phyloP scores from a whole-genome alignment of 2,797 vertebrate species.

The Eulemur rubriventer region DNA sequence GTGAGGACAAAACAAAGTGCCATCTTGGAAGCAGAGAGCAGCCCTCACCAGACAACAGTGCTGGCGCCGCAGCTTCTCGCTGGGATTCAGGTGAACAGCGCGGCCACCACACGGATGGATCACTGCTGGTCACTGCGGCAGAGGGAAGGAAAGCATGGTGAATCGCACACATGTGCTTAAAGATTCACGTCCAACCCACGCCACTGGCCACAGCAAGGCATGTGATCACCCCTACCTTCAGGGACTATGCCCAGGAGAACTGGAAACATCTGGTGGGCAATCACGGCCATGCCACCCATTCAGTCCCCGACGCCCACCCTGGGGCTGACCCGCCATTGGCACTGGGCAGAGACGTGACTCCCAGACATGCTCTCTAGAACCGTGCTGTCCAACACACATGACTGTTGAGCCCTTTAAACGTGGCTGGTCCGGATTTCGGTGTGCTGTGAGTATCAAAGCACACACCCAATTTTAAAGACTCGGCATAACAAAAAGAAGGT shows the following conservation, averaged over 20 bases:
- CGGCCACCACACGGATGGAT: neutral
- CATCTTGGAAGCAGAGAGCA: neutral
- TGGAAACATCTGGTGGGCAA: neutral
- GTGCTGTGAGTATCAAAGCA: neutral
- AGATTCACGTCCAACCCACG: too few species aligned
- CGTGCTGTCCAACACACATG: accelerated
- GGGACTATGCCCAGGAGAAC: neutral
- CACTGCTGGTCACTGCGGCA: neutral
- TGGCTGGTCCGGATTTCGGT: neutral
- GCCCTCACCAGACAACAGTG: neutral
- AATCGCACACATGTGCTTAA: neutral
- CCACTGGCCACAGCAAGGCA: neutral
- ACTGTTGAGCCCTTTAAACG: neutral
- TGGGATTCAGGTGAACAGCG: neutral
- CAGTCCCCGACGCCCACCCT: neutral
- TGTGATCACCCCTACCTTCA: neutral
- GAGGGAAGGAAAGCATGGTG: neutral
- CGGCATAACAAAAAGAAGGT: neutral
- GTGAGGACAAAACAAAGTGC: neutral
- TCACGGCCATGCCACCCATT: too few species aligned
- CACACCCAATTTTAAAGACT: neutral
- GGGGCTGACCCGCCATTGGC: neutral
- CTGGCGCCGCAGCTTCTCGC: neutral
- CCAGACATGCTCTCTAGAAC: neutral
- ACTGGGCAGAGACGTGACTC: neutral